phyloP scores from a whole-genome alignment of 2,113 vertebrate species.

The Donacobius atricapilla region DNA sequence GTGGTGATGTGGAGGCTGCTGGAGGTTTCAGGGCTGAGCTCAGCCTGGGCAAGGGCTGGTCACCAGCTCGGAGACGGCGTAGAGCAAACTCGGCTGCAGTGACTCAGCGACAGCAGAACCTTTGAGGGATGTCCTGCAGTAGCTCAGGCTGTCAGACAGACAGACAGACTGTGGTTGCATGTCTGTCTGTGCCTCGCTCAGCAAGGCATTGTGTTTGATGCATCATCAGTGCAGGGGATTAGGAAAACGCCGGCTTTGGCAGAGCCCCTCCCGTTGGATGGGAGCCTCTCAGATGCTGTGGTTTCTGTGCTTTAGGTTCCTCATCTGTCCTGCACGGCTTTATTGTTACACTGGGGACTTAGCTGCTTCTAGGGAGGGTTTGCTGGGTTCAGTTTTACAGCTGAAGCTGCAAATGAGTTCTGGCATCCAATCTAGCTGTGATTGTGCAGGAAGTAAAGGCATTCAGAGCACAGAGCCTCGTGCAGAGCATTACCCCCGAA shows the following conservation, averaged over 20 bases:
- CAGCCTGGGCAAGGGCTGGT: background rate
- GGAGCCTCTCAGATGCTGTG: conserved; percentile 17
- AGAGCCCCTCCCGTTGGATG: background rate
- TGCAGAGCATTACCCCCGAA: background rate
- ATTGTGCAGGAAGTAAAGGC: background rate
- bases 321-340: background rate
- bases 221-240: background rate
- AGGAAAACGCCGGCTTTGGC: background rate
- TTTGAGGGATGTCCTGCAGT: background rate
- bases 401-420: conserved; percentile 18
- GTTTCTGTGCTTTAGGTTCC: conserved; percentile 34
- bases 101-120: background rate
- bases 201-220: background rate
- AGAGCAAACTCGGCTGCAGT: background rate
- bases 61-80: fast-evolving
- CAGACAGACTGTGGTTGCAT: background rate
- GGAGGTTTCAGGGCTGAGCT: background rate
- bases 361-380: conserved; percentile 3
- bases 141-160: background rate
- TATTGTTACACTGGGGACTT: conserved; percentile 15
- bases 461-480: background rate
- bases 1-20: background rate
- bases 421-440: background rate
- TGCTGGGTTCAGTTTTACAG: conserved; percentile 11
- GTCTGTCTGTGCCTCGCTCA: conserved; percentile 16